Base-by-base conservation (phyloP, 1,140 invertebrate genomes). In the Drosophila simulans region DNA sequence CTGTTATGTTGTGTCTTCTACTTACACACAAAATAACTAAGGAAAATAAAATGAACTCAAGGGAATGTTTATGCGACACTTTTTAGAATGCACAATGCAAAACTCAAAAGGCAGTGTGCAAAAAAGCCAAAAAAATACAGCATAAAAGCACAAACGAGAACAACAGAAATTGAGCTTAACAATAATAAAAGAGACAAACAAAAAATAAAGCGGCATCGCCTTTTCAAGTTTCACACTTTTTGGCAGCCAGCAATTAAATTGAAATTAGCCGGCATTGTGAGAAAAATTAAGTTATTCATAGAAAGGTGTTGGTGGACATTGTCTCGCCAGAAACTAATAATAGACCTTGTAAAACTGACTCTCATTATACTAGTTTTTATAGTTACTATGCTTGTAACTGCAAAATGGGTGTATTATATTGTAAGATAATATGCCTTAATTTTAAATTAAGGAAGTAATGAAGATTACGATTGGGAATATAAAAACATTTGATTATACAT, bases 1-100 rank as follows among this genome's bases (percentile, higher is more conserved):
- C 55, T 63, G 71, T 74, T 43, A 49, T 74, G 40, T 54, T 52
- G 22, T 20, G 46, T 13, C 42, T 45, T 56, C 39, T 10, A 45
- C 12, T 31, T 40, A 17, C 12, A 46, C 31, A 22, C 13, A 31
- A 20, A 25, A 25, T 13, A 55, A 31, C 31, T 31, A 7, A 62
- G 2, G 8, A 20, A 12, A 20, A 11, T 52, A 52, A 27, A 62
- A 22, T 7, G 37, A 25, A 34, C 35, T 56, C 56, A 74, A 45
- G 71, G 58, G 71, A 74, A 74, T 74, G 43, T 74, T 74, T 52
- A 74, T 74, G 71, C 51, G 70, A 75, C 71, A 74, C 70, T 74
- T 74, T 74, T 74, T 74, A 74, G 71, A 74, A 74, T 74, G 71
- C 70, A 74, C 74, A 74, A 74, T 53, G 69, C 71, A 73, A 74